Conservation (phyloP, 2,888 invertebrate species). For the Cephus rjabovi region DNA sequence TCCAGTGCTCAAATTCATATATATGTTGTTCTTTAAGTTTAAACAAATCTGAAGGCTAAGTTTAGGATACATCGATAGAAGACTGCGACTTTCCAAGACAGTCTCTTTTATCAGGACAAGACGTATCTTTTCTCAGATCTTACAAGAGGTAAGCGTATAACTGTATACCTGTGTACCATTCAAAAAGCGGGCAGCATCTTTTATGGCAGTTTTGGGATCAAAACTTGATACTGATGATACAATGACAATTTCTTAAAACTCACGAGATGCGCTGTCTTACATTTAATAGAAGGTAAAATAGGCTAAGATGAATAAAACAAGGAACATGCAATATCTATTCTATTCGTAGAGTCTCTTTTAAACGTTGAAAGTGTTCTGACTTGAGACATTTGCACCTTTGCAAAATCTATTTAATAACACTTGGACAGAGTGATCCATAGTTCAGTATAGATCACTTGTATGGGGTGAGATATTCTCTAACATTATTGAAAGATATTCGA, state of each 20-base stretch:
- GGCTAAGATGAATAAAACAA: neutral
- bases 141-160: neutral
- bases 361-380: neutral
- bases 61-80: neutral
- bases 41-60: neutral
- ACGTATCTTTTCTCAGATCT: neutral
- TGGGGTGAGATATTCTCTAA: neutral
- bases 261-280: neutral
- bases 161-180: neutral
- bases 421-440: neutral
- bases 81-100: neutral
- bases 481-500: neutral
- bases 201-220: neutral
- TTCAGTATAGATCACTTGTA: neutral
- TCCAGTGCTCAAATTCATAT: neutral
- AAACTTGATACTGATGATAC: neutral
- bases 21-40: neutral
- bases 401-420: neutral
- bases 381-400: neutral
- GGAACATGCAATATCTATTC: neutral
- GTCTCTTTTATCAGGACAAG: neutral
- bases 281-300: neutral
- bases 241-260: neutral
- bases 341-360: neutral
- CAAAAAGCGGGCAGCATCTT: neutral